These are phyloP conservation scores for Cebus imitator DNA, from an alignment of 2,113 vertebrate species.

Conservation along the genomic window DNA sequence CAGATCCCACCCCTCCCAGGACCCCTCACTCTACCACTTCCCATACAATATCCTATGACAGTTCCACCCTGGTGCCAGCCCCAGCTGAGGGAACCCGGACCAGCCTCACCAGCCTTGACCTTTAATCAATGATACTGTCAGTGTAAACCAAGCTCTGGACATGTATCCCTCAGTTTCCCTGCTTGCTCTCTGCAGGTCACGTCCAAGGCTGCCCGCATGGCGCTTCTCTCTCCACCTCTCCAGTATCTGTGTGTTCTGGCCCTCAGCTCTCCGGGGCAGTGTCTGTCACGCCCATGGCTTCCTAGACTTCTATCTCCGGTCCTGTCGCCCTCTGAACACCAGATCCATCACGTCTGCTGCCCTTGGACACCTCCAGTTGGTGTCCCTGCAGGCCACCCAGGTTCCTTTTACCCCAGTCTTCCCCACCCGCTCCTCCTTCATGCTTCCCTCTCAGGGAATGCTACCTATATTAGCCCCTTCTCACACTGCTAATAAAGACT, in stretches of 20 bases:
- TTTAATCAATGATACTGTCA: neutral
- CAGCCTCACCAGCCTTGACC: neutral
- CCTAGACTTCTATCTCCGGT: neutral
- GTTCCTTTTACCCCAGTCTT: neutral
- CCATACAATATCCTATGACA: neutral
- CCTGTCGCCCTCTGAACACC: neutral
- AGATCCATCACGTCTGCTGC: neutral
- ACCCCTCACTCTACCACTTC: neutral
- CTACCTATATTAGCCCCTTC: too few relatives aligned
- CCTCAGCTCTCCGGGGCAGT: neutral
- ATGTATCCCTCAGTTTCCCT: accelerated
- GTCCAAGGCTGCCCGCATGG: neutral
- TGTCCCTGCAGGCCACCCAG: neutral
- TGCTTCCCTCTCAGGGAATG: too few relatives aligned
- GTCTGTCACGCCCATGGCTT: neutral
- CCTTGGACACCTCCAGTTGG: neutral
- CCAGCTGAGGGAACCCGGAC: too few relatives aligned
- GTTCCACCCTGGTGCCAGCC: neutral
- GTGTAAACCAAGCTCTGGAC: neutral
- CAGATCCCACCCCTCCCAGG: neutral
- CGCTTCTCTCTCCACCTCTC: neutral
- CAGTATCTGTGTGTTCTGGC: neutral
- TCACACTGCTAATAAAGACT: too few relatives aligned
- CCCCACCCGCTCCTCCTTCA: too few relatives aligned
- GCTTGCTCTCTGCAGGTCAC: neutral